phyloP scores from a whole-genome alignment of 2,888 invertebrate genomes.

The Apamea monoglypha region DNA sequence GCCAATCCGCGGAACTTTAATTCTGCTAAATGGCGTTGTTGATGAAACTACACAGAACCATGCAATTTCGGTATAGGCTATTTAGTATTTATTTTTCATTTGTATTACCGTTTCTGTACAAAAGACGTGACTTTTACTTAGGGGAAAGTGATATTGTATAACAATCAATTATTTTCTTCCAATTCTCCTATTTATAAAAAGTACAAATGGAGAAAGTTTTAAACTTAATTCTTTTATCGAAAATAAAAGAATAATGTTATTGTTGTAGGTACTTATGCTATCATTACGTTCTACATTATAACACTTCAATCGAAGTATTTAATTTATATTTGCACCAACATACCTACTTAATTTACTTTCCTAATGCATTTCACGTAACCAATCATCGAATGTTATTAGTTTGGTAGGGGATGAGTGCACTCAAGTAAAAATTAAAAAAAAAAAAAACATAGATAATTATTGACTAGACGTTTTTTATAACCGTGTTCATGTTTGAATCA shows the following conservation, averaged over 20 bases:
- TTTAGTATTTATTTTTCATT: background rate
- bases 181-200: background rate
- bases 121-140: conserved; percentile 5
- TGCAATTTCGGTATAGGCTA: background rate
- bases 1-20: too few relatives aligned
- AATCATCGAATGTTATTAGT: too few relatives aligned
- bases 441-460: background rate
- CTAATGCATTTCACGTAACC: background rate
- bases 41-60: background rate
- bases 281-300: conserved; percentile 3
- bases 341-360: background rate
- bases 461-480: background rate
- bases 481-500: background rate
- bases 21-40: background rate
- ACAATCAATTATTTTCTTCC: conserved; percentile 10
- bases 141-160: conserved; percentile 18
- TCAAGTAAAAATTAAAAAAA: background rate
- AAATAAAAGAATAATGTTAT: background rate
- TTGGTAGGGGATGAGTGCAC: background rate
- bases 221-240: background rate
- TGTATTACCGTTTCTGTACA: background rate
- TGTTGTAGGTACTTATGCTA: background rate
- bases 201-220: background rate
- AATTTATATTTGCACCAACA: background rate
- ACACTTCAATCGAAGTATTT: background rate